Evolutionary conservation across 2,113 vertebrate species (phyloP).

Genomic region (Chunga burmeisteri): DNA sequence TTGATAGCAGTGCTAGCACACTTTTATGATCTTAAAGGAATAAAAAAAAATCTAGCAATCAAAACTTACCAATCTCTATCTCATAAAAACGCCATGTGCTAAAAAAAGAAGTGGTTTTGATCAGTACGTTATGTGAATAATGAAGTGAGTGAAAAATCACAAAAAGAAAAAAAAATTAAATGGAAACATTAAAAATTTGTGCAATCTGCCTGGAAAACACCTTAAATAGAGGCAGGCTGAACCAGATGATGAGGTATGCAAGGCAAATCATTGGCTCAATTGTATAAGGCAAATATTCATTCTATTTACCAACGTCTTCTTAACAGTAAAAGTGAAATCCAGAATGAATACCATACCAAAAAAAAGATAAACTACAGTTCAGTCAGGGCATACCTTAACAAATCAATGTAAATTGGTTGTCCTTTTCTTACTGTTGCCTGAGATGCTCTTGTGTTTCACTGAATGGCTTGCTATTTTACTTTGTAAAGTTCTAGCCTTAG

Average conservation of each 20-base stretch:
- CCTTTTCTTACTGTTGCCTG: not conserved
- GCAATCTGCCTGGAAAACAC: not conserved
- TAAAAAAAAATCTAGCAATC: not conserved
- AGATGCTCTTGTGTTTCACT: not conserved
- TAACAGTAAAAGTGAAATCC: not conserved
- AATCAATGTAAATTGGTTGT: not conserved
- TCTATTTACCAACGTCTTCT: not conserved
- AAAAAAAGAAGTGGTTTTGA: not conserved
- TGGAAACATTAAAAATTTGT: not conserved
- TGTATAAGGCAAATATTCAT: not conserved
- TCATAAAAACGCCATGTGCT: not conserved
- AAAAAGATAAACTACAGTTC: not conserved
- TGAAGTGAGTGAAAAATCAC: not conserved
- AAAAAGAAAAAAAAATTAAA: not conserved
- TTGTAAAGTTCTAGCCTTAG: not conserved
- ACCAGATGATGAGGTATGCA: not conserved
- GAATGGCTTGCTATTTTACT: not conserved
- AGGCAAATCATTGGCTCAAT: not conserved
- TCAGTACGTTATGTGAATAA: not conserved
- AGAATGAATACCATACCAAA: not conserved
- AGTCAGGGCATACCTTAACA: not conserved
- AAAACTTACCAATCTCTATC: not conserved
- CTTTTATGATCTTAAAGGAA: not conserved
- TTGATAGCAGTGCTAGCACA: not conserved
- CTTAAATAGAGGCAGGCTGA: not conserved